Evolutionary conservation across 2,113 vertebrate genomes (phyloP).

Genomic region (Picathartes gymnocephalus): DNA sequence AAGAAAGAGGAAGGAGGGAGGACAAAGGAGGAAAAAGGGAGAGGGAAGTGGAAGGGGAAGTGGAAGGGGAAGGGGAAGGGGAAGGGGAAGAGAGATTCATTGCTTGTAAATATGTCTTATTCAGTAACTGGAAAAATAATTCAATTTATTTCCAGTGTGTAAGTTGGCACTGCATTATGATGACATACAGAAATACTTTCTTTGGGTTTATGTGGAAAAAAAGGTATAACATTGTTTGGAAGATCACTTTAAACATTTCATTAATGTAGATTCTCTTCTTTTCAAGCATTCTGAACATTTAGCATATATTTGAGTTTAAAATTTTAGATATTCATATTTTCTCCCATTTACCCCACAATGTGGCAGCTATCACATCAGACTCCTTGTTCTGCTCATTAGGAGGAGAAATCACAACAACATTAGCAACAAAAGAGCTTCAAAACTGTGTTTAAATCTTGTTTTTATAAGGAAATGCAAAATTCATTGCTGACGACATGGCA

Average conservation of each 20-base stretch:
- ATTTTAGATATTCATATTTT: not conserved
- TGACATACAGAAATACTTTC: not conserved
- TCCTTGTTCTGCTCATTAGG: not conserved
- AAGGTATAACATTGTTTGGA: rapidly evolving
- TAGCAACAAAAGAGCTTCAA: not conserved
- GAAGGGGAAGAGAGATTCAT: rapidly evolving
- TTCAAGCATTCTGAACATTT: not conserved
- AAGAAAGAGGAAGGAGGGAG: too few species aligned
- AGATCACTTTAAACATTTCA: rapidly evolving
- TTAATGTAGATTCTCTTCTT: not conserved
- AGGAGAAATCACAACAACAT: not conserved
- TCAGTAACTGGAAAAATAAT: not conserved
- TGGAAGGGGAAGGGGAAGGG: not conserved
- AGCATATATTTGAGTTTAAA: not conserved
- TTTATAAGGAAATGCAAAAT: not conserved
- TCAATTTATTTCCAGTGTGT: too few species aligned
- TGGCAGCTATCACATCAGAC: not conserved
- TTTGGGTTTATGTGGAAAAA: rapidly evolving
- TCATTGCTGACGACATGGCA: not conserved
- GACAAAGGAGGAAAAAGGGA: too few species aligned
- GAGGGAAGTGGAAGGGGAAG: not conserved
- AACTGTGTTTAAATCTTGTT: not conserved
- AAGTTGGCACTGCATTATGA: not conserved
- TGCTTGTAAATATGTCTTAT: rapidly evolving
- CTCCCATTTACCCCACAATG: not conserved